These are phyloP conservation scores for Hassar affinis DNA, from an alignment of 2,113 vertebrate species.

Conservation along the genomic window DNA sequence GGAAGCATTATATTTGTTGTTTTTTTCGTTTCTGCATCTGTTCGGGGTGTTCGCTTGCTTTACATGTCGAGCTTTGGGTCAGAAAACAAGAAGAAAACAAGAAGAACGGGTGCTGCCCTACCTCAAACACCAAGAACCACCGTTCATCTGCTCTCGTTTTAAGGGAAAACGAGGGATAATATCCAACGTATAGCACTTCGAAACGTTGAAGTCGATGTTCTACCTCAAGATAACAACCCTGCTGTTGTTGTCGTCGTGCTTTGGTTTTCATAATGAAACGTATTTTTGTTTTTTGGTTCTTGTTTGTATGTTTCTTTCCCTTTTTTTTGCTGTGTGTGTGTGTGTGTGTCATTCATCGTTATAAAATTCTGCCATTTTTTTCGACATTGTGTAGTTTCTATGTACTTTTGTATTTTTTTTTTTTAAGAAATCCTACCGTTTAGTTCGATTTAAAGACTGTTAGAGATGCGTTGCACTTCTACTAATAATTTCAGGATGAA, in stretches of 20 bases:
- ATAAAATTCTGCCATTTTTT: slow-evolving; percentile 58
- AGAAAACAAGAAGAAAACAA: slow-evolving; percentile 47
- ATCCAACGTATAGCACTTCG: slow-evolving; percentile 87
- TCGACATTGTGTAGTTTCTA: slow-evolving; percentile 42
- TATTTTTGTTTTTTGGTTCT: slow-evolving; percentile 49
- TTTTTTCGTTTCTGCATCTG: slow-evolving; percentile 65
- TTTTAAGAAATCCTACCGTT: slow-evolving; percentile 18
- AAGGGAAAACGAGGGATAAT: slow-evolving; percentile 55
- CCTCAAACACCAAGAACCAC: slow-evolving; percentile 83
- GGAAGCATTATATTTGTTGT: slow-evolving; percentile 65
- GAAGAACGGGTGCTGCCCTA: slow-evolving; percentile 80
- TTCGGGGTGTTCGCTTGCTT: slow-evolving; percentile 73
- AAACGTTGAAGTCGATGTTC: slow-evolving; percentile 92
- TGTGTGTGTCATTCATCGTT: slow-evolving; percentile 68
- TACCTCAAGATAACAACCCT: slow-evolving; percentile 89
- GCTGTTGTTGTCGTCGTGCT: slow-evolving; percentile 71
- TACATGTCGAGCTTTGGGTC: slow-evolving; percentile 73
- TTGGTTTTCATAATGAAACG: slow-evolving; percentile 69
- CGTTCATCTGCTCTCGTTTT: slow-evolving; percentile 65
- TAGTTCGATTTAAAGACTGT: slow-evolving; percentile 53
- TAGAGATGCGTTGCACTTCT: slow-evolving; percentile 65
- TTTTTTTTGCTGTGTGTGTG: slow-evolving; percentile 52
- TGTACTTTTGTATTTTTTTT: slow-evolving; percentile 35
- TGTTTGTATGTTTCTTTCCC: not conserved
- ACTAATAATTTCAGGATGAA: slow-evolving; percentile 55